These are phyloP conservation scores for Heterotilapia buettikoferi DNA, from an alignment of 2,113 vertebrate species.

Conservation along the genomic window DNA sequence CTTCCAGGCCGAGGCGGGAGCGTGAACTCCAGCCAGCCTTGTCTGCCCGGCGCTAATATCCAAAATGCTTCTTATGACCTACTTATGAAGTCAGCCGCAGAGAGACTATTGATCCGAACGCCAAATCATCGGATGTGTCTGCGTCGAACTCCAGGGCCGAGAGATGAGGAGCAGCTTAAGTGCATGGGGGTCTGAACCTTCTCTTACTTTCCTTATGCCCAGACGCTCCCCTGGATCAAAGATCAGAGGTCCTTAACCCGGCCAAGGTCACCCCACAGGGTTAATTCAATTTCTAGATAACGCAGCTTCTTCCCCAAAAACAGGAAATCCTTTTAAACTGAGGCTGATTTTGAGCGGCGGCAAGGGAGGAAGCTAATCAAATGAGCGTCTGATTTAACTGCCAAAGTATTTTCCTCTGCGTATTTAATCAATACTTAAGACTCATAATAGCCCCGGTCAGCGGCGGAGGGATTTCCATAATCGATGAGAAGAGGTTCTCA, in stretches of 20 bases:
- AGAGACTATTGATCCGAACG: slow-evolving; percentile 61
- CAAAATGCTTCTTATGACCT: slow-evolving; percentile 67
- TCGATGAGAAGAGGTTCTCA: slow-evolving; percentile 58
- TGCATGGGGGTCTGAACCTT: slow-evolving; percentile 63
- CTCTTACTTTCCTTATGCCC: slow-evolving; percentile 74
- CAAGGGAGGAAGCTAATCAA: slow-evolving; percentile 40
- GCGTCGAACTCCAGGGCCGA: not conserved
- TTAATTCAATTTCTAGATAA: slow-evolving; percentile 81
- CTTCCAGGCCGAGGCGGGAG: not conserved
- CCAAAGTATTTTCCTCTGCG: slow-evolving; percentile 62
- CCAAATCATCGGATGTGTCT: slow-evolving; percentile 33
- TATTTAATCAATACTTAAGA: slow-evolving; percentile 70
- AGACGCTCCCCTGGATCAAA: slow-evolving; percentile 69
- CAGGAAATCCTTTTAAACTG: slow-evolving; percentile 49
- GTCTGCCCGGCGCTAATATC: slow-evolving; percentile 59
- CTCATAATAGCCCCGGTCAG: slow-evolving; percentile 56
- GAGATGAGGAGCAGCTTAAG: slow-evolving; percentile 49
- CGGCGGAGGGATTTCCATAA: slow-evolving; percentile 60
- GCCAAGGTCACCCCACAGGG: slow-evolving; percentile 76
- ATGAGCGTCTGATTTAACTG: slow-evolving; percentile 61
- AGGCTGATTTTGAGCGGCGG: not conserved
- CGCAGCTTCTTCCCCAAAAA: slow-evolving; percentile 25
- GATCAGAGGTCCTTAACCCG: slow-evolving; percentile 73
- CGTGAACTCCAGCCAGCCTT: slow-evolving; percentile 63
- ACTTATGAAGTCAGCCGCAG: slow-evolving; percentile 66